Base-by-base conservation (phyloP, 2,797 vertebrate genomes). In the Kryptopterus vitreolus region DNA sequence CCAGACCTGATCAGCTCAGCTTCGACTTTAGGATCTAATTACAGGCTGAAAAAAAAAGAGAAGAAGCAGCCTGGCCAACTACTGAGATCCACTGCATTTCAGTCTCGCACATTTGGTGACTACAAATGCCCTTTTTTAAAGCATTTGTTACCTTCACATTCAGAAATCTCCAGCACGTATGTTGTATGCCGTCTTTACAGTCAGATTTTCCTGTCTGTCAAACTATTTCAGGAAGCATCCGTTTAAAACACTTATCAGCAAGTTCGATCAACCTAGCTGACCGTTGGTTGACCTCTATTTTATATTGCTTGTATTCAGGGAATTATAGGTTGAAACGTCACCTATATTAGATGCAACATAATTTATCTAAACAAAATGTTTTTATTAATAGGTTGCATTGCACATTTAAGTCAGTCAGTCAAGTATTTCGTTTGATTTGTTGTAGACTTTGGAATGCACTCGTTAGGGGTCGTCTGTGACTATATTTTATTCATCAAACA, bases 181-280 rank as follows among this genome's bases (percentile, higher is more conserved):
- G n/a, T n/a, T n/a, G n/a, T n/a, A n/a, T n/a, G n/a, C n/a, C n/a
- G 43, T 68, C 48, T 26, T 1, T 13, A 68, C 46, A 52, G 46
- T 50, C 46, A 18, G 46, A 6, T 7, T n/a, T 66, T 46, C 35
- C 2, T 35, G 65, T 29, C 33, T 80, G 50, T 57, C 13, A 31
- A 52, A 55, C 48, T 62, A 79, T 53, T 80, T 66, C 66, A 52
- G 18, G 61, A 20, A 46, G 70, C 10, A 43, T 43, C 38, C 38
- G 10, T 43, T 43, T 43, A 1, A 43, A 43, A 43, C 6, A 43
- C 38, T 43, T 43, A 43, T 43, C 6, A 9, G 38, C 38, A 43
- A 43, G 38, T 6, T 7, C 2, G 38, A 43, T 43, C 38, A 43
- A 43, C 2, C 38, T 43, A 43, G 38, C 1, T 43, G 10, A 7